phyloP scores from a whole-genome alignment of 2,113 vertebrate species.

The Cyanoderma ruficeps region DNA sequence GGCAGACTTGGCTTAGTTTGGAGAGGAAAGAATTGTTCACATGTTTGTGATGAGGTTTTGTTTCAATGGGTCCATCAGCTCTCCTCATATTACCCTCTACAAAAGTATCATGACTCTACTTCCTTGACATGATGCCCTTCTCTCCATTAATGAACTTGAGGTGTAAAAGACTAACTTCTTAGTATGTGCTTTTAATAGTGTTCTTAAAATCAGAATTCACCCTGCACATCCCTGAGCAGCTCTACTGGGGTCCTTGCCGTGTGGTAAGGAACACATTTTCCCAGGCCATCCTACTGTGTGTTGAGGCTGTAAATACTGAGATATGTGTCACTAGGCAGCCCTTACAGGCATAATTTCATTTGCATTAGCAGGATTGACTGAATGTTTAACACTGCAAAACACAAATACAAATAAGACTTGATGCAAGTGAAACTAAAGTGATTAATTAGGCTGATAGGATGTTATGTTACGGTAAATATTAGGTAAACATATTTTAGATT shows the following conservation, averaged over 20 bases:
- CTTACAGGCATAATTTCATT: neutral
- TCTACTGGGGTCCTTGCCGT: neutral
- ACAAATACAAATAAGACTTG: neutral
- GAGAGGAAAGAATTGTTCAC: neutral
- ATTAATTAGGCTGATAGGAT: neutral
- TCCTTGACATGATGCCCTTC: neutral
- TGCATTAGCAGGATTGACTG: neutral
- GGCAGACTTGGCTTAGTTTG: neutral
- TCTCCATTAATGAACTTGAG: neutral
- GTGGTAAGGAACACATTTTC: neutral
- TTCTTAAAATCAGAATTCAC: neutral
- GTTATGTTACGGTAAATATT: neutral
- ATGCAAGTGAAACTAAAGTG: neutral
- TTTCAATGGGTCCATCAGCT: neutral
- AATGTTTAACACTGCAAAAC: neutral
- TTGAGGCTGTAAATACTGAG: neutral
- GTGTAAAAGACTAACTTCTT: neutral
- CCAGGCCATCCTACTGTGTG: neutral
- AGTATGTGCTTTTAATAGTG: neutral
- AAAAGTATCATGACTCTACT: accelerated
- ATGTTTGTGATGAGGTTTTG: neutral
- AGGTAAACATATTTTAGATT: neutral
- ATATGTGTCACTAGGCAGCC: neutral
- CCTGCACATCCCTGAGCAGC: neutral
- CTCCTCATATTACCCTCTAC: neutral